Evolutionary conservation across 2,113 vertebrate species (phyloP), one percentile per base, ranked within the genome.

Genomic region (Passer montanus): DNA sequence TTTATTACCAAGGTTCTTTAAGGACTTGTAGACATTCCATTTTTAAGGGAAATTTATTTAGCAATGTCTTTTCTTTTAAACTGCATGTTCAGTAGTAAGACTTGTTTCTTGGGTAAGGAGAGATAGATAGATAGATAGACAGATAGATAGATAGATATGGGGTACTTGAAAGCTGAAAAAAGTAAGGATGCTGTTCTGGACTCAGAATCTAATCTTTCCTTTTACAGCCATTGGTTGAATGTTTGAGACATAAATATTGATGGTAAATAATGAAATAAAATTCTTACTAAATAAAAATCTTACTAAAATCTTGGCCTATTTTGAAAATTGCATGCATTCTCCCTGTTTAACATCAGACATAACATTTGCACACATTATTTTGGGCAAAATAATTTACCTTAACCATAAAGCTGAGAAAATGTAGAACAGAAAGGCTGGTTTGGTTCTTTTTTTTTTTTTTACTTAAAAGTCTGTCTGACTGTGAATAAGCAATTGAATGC

Each of bases 371-470:
- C 3, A 2, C 3, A 9, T 0, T 83, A 13, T 47, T 95, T 60
- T 4, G 2, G 7, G 26, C 93, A 35, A 89, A 86, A 63, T 44
- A 49, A 44, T 44, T 69, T 63, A 22, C 15, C 28, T 10, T 78
- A 31, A 14, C 28, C 73, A 44, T 44, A 84, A 59, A 70, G 31
- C 37, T 74, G n/a, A 47, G 58, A 62, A 87, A 87, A 55, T 26
- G 5, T 49, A 28, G 39, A 62, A 17, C 7, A 64, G 11, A 50
- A 74, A 60, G 16, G 7, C 22, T 53, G 26, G 14, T 1, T 37
- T 37, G 35, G 7, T 37, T 37, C 8, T 37, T 37, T 0, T 24
- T 37, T 66, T 66, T 0, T 66, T 0, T 73, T 69, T 33, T 9
- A 9, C 19, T 85, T 75, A 26, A 80, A 88, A n/a, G 11, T 8